Evolutionary conservation across 2,797 vertebrate species (phyloP), one percentile per base, ranked within the genome.

Genomic region (Varecia variegata): DNA sequence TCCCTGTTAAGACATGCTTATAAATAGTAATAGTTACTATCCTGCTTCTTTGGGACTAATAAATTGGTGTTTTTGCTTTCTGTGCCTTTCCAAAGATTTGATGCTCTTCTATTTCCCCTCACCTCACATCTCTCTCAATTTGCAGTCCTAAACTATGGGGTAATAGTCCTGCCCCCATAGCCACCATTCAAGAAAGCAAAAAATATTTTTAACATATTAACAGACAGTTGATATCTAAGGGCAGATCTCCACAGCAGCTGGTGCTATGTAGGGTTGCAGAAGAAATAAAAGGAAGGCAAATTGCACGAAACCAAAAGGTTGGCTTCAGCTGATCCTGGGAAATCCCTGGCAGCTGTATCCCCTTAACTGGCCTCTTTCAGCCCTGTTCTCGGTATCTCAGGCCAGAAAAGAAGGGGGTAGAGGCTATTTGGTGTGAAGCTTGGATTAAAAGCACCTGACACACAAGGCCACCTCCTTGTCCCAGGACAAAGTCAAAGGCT

Each of bases 211-310:
- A 90, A 43, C 52, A 35, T 85, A 21, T 40, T 91, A 80, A 88
- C 5, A 62, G 35, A 45, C 3, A 18, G 30, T 43, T 73, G 18
- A n/a, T 60, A 65, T 86, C 74, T 91, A 62, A 89, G 35, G 25
- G 2, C 82, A 2, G 58, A 13, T 60, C 32, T 60, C 71, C 79
- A 47, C 43, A 74, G 65, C 70, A 38, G 32, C 35, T 20, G 15
- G 70, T 80, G 45, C 4, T 52, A 15, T 3, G 6, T 10, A 94
- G 35, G 3, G 8, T 56, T 74, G 60, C 32, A 58, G 87, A 94
- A 93, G 65, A 90, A 94, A 93, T 32, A 11, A 58, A 92, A 84
- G 50, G 27, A 88, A 90, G 25, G 6, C 23, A 95, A 89, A 50
- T 20, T 32, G 27, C 17, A 56, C 58, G 32, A 97, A 97, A 76